phyloP scores from a whole-genome alignment of 2,888 invertebrate species.

The Idaea straminata region DNA sequence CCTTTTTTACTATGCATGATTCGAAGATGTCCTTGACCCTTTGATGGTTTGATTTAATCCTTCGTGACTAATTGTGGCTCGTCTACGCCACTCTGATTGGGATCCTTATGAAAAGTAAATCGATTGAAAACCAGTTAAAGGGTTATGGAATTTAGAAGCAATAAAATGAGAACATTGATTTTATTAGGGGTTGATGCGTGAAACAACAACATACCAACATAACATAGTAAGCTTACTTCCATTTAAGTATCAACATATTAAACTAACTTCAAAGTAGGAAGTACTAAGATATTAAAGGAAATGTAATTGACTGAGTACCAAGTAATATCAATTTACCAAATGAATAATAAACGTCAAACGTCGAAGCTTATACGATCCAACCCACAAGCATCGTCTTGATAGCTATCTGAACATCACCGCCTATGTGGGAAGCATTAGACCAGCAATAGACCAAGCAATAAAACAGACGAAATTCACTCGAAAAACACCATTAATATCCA shows the following conservation, averaged over 20 bases:
- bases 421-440: not conserved
- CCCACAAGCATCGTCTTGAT: not conserved
- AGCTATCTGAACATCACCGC: not conserved
- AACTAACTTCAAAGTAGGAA: too few species aligned
- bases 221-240: too few species aligned
- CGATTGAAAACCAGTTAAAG: constrained; percentile 42
- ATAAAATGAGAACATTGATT: constrained; percentile 1
- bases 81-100: constrained; percentile 65
- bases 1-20: constrained; percentile 41
- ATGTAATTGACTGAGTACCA: not conserved
- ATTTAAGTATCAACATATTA: too few species aligned
- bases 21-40: constrained; percentile 30
- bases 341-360: not conserved
- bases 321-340: not conserved
- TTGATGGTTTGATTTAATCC: constrained; percentile 52
- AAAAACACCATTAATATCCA: not conserved
- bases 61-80: constrained; percentile 65
- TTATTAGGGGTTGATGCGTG: not conserved
- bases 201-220: not conserved
- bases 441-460: not conserved
- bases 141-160: not conserved
- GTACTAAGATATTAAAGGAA: too few species aligned
- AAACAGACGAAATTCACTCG: not conserved
- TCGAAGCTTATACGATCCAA: not conserved
- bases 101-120: constrained; percentile 55